Base-by-base conservation (phyloP, 2,888 invertebrate genomes). In the Slavum lentiscoides region DNA sequence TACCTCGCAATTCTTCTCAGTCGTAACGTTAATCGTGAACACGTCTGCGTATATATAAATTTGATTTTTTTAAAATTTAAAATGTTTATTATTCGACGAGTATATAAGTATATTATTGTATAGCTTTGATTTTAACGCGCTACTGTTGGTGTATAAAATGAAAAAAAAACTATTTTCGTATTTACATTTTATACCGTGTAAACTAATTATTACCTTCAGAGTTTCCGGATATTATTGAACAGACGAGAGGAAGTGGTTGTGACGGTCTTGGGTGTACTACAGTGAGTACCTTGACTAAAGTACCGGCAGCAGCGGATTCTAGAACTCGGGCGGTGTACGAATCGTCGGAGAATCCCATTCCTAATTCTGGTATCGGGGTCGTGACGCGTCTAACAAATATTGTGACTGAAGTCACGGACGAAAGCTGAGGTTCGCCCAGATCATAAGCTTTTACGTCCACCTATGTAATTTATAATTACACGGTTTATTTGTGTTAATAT, bases 301-400 rank as follows among this genome's bases (percentile, higher is more conserved):
- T 90, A 21, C 91, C 91, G 68, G 90, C 89, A 0, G 89, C 88
- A 0, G 92, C 90, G 86, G 94, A 92, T 87, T 97, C 97, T 0
- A 92, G 91, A 0, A 96, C 89, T 8, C 88, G 83, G 1, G 94
- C 91, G 72, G 92, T 93, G 86, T 95, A 96, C 0, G 92, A 89
- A 70, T 93, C 93, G 85, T 96, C 96, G 9, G 94, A 93, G 86
- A 97, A 97, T 1, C 96, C 93, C 49, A 96, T 88, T 0, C 94
- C 94, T 9, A 92, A 91, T 88, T 93, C 90, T 8, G 91, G 90
- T 0, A 91, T 90, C 9, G 92, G 91, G 0, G 91, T 91, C 0
- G 94, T 91, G 0, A 93, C 91, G 85, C 94, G 95, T 75, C 93
- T 91, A 19, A 96, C 93, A 85, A 92, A 94, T 6, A 97, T 90